Conservation (phyloP, 1,140 invertebrate genomes). For the Drosophila pseudoananassae region DNA sequence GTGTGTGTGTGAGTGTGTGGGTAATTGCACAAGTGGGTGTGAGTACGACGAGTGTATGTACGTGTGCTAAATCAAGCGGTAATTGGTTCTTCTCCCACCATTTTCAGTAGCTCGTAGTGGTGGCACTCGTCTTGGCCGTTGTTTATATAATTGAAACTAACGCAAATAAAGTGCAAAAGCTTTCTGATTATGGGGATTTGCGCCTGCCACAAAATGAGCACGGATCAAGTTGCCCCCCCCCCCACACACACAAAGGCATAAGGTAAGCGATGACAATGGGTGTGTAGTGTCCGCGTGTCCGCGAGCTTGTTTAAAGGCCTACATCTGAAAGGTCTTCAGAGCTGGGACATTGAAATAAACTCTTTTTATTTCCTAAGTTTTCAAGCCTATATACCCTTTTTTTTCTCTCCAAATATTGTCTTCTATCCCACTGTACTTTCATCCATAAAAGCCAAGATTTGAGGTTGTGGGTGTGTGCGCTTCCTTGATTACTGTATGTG, state of each 20-base stretch:
- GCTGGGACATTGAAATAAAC: too few species aligned
- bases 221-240: conserved; percentile 35
- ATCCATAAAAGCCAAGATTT: conserved; percentile 34
- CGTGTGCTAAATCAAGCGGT: conserved; percentile 79
- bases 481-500: conserved; percentile 60
- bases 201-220: conserved; percentile 74
- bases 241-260: not conserved
- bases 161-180: conserved; percentile 81
- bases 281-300: not conserved
- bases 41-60: conserved; percentile 67
- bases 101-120: conserved; percentile 3
- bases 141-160: conserved; percentile 83
- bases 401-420: not conserved
- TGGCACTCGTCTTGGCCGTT: conserved; percentile 26
- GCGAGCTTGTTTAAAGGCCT: too few species aligned
- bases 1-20: conserved; percentile 21
- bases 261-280: not conserved
- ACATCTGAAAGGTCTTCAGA: too few species aligned
- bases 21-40: conserved; percentile 56
- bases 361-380: too few species aligned
- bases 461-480: conserved; percentile 24
- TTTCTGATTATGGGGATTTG: conserved; percentile 80
- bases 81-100: conserved; percentile 68
- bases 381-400: too few species aligned
- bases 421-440: conserved; percentile 40